Evolutionary conservation across 2,113 vertebrate genomes (phyloP).

Genomic region (Oostethus manadensis): DNA sequence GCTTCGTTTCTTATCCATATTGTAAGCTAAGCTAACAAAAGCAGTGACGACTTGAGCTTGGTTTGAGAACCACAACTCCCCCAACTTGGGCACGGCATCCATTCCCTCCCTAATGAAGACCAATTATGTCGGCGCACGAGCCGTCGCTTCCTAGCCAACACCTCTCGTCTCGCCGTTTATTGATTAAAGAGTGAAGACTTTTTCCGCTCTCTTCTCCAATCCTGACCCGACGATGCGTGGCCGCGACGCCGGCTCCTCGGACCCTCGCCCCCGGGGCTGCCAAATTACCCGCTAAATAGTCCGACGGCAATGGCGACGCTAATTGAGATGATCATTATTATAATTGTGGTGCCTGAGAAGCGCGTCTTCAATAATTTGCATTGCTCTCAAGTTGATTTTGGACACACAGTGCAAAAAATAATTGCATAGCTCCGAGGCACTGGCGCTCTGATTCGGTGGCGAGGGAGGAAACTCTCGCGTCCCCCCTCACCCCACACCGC

Average conservation of each 20-base stretch:
- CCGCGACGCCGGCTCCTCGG: constrained; percentile 35
- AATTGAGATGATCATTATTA: constrained; percentile 84
- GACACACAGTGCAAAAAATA: constrained; percentile 70
- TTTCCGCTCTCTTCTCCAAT: constrained; percentile 39
- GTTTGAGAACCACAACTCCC: constrained; percentile 5
- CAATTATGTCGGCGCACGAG: constrained; percentile 67
- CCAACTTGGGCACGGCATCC: constrained; percentile 36
- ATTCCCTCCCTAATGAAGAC: constrained; percentile 51
- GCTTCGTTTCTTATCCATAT: too few relatives aligned
- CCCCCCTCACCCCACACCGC: constrained; percentile 23
- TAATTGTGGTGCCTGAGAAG: constrained; percentile 77
- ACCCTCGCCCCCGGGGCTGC: constrained; percentile 66
- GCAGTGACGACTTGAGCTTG: background rate
- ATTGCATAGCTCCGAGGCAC: constrained; percentile 76
- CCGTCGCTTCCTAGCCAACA: constrained; percentile 55
- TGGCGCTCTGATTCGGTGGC: constrained; percentile 49
- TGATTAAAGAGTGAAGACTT: constrained; percentile 58
- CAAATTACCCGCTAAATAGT: constrained; percentile 78
- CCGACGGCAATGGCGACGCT: constrained; percentile 74
- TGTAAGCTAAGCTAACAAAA: too few relatives aligned
- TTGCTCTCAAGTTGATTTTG: constrained; percentile 78
- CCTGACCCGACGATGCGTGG: constrained; percentile 63
- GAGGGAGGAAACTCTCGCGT: constrained; percentile 29
- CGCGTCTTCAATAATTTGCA: constrained; percentile 80
- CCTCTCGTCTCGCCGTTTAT: constrained; percentile 59